Percentiles rank a stretch among this genome's conserved stretches.
phyloP scores from a whole-genome alignment of 2,113 vertebrate species.

The Notarius lentiginosus region DNA sequence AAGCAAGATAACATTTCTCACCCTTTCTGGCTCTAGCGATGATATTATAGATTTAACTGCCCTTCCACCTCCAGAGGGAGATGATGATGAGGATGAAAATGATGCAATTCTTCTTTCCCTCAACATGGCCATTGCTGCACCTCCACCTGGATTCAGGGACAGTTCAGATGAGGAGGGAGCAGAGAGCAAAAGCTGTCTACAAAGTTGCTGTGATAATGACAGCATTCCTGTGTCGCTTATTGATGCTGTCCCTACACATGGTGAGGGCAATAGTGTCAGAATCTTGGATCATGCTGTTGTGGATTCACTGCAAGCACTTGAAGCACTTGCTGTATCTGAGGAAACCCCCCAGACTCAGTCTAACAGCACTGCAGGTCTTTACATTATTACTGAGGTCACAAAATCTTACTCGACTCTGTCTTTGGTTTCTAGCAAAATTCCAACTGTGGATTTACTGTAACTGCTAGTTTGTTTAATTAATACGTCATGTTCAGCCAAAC shows the following conservation, averaged over 20 bases:
- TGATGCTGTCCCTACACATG: constrained; percentile 83
- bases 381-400: constrained; percentile 69
- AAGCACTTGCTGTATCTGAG: constrained; percentile 87
- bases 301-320: constrained; percentile 85
- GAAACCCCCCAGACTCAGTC: constrained; percentile 77
- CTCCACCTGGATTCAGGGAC: constrained; percentile 91
- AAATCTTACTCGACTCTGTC: constrained; percentile 55
- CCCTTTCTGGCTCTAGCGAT: constrained; percentile 87
- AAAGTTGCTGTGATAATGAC: constrained; percentile 69
- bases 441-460: not conserved
- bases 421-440: not conserved
- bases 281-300: constrained; percentile 80
- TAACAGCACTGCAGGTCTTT: constrained; percentile 89
- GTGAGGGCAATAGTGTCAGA: constrained; percentile 79
- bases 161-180: constrained; percentile 88
- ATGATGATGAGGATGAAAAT: constrained; percentile 83
- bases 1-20: constrained; percentile 81
- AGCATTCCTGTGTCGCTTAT: constrained; percentile 93
- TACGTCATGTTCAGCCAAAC: not conserved
- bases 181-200: constrained; percentile 70
- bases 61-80: constrained; percentile 88
- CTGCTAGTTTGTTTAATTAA: not conserved
- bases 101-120: constrained; percentile 88
- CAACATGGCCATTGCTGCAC: constrained; percentile 94
- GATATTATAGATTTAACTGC: constrained; percentile 97